A percentile compares a stretch with the other conserved stretches of the same genome.
These are phyloP conservation scores for Coreoperca whiteheadi DNA, from an alignment of 2,113 vertebrate genomes.

Conservation along the genomic window DNA sequence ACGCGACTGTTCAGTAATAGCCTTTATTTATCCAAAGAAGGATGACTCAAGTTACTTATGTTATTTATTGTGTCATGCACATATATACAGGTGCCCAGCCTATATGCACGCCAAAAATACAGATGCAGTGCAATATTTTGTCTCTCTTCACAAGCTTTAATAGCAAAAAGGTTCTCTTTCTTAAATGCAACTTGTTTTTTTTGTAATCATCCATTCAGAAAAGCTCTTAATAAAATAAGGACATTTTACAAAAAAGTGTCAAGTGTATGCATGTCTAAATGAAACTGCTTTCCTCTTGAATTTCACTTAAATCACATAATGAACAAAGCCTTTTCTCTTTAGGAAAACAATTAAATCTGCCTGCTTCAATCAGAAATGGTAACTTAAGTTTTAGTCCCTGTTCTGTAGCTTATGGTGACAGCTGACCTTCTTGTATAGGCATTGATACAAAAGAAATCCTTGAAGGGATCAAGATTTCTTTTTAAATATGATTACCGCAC, in stretches of 20 bases:
- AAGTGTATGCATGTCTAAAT: too few species aligned
- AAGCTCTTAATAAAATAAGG: too few species aligned
- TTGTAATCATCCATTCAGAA: too few species aligned
- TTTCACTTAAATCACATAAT: background rate
- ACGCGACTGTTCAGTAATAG: background rate
- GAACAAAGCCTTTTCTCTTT: background rate
- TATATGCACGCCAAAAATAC: background rate
- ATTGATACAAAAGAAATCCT: too few species aligned
- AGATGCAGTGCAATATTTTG: background rate
- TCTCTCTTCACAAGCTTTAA: background rate
- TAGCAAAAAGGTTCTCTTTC: too few species aligned
- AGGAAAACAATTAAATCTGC: background rate
- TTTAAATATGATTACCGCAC: background rate
- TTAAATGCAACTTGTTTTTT: too few species aligned
- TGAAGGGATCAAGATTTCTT: background rate
- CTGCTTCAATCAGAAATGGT: background rate
- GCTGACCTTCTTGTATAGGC: background rate
- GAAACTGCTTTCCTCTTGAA: background rate
- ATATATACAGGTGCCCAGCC: background rate
- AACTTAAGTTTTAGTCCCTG: background rate
- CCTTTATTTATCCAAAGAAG: background rate
- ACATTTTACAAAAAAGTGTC: too few species aligned
- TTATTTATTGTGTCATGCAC: background rate
- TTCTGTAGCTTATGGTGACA: background rate
- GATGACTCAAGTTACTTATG: background rate